Evolutionary conservation across 1,140 invertebrate genomes (phyloP).

Genomic region (Diuraphis noxia): DNA sequence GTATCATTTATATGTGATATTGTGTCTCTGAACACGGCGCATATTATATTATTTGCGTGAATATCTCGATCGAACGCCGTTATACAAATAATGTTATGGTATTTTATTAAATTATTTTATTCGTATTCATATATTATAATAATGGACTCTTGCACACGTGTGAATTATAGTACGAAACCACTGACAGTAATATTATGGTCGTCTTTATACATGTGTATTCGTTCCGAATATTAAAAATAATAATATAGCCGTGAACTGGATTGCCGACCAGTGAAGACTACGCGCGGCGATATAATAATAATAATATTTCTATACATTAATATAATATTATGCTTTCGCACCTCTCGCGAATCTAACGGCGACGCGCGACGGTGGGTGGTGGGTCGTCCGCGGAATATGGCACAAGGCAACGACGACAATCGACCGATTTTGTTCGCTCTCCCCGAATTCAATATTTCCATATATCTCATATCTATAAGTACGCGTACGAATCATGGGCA

Average conservation of each 20-base stretch:
- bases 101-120: background rate
- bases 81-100: background rate
- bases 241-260: conserved; percentile 20
- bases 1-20: too few species aligned
- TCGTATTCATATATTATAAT: background rate
- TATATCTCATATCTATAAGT: background rate
- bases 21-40: background rate
- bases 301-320: too few species aligned
- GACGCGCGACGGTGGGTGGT: too few species aligned
- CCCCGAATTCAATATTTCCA: background rate
- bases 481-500: background rate
- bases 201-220: background rate
- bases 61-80: background rate
- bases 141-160: background rate
- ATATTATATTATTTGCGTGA: background rate
- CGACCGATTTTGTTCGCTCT: background rate
- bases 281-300: background rate
- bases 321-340: background rate
- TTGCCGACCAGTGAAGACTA: background rate
- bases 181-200: background rate
- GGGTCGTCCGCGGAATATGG: background rate
- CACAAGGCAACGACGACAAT: background rate
- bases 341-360: background rate
- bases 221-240: background rate
- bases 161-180: background rate